Base-by-base conservation (phyloP, 2,888 invertebrate genomes). In the Pterostichus niger region DNA sequence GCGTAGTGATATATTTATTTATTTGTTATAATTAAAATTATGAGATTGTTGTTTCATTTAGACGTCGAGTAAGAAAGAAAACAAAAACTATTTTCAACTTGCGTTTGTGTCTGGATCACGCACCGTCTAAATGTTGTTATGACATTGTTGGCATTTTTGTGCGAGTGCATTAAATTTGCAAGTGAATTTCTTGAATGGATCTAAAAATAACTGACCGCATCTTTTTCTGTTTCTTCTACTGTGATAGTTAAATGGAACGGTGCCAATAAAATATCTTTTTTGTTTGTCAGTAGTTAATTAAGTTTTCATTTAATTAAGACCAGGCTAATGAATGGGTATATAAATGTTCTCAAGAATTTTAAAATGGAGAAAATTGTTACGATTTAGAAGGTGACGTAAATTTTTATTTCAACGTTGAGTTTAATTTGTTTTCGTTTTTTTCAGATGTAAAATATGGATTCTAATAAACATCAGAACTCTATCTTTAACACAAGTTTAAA, bases 191-290 rank as follows among this genome's bases (percentile, higher is more conserved):
- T 24, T 73, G 54, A 81, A 73, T 71, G 54, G 40, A 56, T 73
- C 44, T 68, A 56, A 52, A 81, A 81, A 81, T 68, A 80, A 68
- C 68, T 9, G 13, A 40, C 6, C 40, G 40, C 40, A 40, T 3
- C 40, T 40, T 79, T 79, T 61, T 64, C 35, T 35, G 13, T 44
- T 44, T 71, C 44, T 44, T 44, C 17, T 11, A 9, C 17, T 31
- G 80, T 40, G 40, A 71, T 71, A 81, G 17, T 78, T 64, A 64
- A 75, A 61, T 82, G 75, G 54, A 75, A 56, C 44, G 33, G 61
- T 75, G 82, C 75, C 82, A 82, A 82, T 75, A 73, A 82, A 82
- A 44, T 59, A 82, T 15, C 61, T 80, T 75, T 17, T 75, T 82
- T 46, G 71, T 75, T 82, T 82, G 54, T 54, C 31, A 73, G 73